Base-by-base conservation (phyloP, 2,113 vertebrate genomes). In the Cepphus grylle region DNA sequence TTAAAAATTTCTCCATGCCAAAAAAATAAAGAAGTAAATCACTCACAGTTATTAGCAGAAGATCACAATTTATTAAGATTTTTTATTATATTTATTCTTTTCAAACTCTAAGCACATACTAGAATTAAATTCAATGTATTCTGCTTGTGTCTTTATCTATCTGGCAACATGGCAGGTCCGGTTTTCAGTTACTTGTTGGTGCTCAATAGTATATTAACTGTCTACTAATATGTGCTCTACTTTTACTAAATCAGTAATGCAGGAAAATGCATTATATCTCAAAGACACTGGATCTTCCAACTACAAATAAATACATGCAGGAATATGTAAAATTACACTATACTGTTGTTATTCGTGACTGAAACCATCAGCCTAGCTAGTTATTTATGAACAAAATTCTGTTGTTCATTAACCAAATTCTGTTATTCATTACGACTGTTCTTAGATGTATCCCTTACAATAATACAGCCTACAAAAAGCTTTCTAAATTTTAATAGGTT, bases 1-100 rank as follows among this genome's bases (percentile, higher is more conserved):
- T 95, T 90, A 94, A 90, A 85, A 97, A 86, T 29, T 69, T n/a
- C 61, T 95, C 61, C 15, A 26, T 87, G 78, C 22, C 66, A 91
- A 83, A 95, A 81, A 80, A 83, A 83, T 50, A 29, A 70, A 29
- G 81, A 53, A 56, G 69, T 76, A 85, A n/a, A 81, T 79, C 11
- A 92, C 8, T 49, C 45, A 79, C 22, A 83, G 45, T 78, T 96
- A 95, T 88, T 94, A 97, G 55, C 45, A 79, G 72, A 34, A 78
- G 23, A 49, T 61, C 26, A 94, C 5, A 15, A 74, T 29, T 81
- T 85, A 81, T 36, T 96, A 85, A 43, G 22, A 86, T 40, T 61
- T 63, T 49, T 32, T 86, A 81, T 65, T 85, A 43, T 8, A 65
- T 43, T 69, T 17, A 83, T 15, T 43, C 29, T 74, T 53, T 88